Evolutionary conservation across 2,797 vertebrate genomes (phyloP).

Genomic region (Propithecus perrieri): DNA sequence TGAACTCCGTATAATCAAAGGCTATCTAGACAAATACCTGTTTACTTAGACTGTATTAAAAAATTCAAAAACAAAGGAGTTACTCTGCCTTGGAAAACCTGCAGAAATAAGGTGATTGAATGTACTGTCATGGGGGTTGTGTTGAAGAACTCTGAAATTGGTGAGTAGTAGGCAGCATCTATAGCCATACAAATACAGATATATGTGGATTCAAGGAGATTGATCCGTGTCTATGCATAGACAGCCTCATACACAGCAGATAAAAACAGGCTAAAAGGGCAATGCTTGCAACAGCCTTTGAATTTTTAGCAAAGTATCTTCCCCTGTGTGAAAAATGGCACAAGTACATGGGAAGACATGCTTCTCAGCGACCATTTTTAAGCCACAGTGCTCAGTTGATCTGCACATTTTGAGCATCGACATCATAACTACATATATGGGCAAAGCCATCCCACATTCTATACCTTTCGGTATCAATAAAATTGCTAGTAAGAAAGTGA

Average conservation of each 20-base stretch:
- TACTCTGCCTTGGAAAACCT: background rate
- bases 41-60: conserved; percentile 25
- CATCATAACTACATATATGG: background rate
- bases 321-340: background rate
- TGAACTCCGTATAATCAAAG: conserved; percentile 46
- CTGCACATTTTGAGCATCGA: background rate
- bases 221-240: background rate
- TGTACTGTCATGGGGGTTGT: background rate
- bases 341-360: background rate
- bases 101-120: conserved; percentile 1
- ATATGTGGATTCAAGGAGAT: background rate
- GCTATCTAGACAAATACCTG: background rate
- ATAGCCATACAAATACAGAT: background rate
- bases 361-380: background rate
- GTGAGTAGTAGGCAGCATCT: background rate
- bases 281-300: background rate
- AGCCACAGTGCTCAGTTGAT: background rate
- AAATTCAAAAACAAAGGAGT: background rate
- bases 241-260: background rate
- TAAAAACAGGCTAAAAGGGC: background rate
- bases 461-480: background rate
- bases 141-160: background rate
- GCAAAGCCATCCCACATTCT: background rate
- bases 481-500: background rate
- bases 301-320: background rate